phyloP scores from a whole-genome alignment of 2,888 invertebrate genomes.

The Magallana nippona region DNA sequence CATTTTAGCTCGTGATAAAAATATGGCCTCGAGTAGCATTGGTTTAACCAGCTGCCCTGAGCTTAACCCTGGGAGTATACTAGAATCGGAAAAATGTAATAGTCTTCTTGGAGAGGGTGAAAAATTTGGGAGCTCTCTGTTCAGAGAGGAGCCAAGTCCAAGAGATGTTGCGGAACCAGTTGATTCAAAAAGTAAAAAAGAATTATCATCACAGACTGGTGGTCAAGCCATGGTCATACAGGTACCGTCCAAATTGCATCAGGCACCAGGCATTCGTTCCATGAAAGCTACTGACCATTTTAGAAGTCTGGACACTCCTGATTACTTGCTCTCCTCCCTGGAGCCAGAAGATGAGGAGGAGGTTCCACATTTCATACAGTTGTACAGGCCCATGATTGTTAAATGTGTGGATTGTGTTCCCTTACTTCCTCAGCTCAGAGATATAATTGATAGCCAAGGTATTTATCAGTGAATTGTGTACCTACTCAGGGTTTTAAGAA shows the following conservation, averaged over 20 bases:
- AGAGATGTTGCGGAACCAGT: neutral
- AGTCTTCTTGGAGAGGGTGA: neutral
- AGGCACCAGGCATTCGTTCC: neutral
- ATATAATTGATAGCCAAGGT: conserved; percentile 14
- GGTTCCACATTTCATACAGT: neutral
- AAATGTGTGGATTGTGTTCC: neutral
- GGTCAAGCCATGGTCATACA: neutral
- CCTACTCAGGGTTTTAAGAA: no score
- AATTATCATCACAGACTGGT: neutral
- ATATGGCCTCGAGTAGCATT: neutral
- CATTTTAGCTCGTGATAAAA: no score
- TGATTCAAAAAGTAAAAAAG: neutral
- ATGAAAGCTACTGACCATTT: neutral
- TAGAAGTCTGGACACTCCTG: neutral
- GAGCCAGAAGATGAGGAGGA: neutral
- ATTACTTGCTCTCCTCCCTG: neutral
- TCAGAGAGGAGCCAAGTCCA: neutral
- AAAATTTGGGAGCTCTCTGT: neutral
- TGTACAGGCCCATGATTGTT: conserved; percentile 8
- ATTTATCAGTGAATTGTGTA: no score
- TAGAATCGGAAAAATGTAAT: neutral
- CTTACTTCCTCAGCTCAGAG: neutral
- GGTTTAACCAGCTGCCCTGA: neutral
- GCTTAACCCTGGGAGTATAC: neutral
- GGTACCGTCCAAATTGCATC: neutral